Conservation (phyloP, 2,888 invertebrate species). For the Bugulina stolonifera region DNA sequence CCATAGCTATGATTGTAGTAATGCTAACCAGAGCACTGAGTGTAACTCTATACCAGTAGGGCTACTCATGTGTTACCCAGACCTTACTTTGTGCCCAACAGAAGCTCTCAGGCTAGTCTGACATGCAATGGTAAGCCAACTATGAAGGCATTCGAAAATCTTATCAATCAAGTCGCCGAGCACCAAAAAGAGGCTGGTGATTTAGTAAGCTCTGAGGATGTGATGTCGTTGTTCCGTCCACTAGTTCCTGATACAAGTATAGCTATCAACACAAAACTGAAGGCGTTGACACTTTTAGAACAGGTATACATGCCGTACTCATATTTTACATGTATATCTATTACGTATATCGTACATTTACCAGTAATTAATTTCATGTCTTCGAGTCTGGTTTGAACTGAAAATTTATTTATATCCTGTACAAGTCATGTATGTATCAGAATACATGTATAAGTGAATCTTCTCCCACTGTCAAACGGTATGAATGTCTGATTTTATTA, state of each 20-base stretch:
- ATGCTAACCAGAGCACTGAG: no score
- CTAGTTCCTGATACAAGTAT: slow-evolving; percentile 9
- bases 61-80: no score
- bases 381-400: not conserved
- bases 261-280: not conserved
- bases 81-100: not conserved
- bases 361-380: no score
- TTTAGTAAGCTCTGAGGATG: slow-evolving; percentile 8
- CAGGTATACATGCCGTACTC: not conserved
- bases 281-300: not conserved
- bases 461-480: no score
- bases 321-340: not conserved
- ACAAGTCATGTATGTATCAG: no score
- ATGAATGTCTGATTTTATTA: no score
- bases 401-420: no score
- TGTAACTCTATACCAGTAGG: no score
- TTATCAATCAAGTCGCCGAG: slow-evolving; percentile 3
- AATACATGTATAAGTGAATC: no score
- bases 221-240: slow-evolving; percentile 24
- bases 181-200: slow-evolving; percentile 18
- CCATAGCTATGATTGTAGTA: no score
- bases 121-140: not conserved
- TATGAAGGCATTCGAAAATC: slow-evolving; percentile 1
- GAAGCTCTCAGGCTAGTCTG: not conserved
- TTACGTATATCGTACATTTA: no score